A percentile compares a stretch with the other conserved stretches of the same genome.
Evolutionary conservation across 2,888 invertebrate genomes (phyloP).

Genomic region (Chirona hameri): DNA sequence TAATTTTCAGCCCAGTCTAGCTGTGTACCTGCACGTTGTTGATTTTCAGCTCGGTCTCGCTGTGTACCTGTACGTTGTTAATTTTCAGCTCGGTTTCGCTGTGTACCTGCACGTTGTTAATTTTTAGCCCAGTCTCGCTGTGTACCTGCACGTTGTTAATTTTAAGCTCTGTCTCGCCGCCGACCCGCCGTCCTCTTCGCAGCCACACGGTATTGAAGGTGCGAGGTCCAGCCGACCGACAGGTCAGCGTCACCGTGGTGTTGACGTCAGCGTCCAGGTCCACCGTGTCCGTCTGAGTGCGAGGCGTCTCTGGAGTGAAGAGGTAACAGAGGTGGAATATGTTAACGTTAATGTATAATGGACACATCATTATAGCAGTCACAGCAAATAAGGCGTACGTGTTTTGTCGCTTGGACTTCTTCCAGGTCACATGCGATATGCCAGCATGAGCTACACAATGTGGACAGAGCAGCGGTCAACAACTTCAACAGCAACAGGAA

Average conservation of each 20-base stretch:
- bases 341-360: no score
- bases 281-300: background rate
- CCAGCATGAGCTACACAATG: no score
- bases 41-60: background rate
- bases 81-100: background rate
- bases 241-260: background rate
- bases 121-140: background rate
- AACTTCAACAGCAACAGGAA: no score
- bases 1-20: no score
- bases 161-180: background rate
- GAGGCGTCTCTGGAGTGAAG: background rate
- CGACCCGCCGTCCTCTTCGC: background rate
- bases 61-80: background rate
- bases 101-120: background rate
- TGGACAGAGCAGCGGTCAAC: no score
- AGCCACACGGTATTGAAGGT: slow-evolving; percentile 4
- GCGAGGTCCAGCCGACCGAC: background rate
- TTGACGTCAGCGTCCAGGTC: background rate
- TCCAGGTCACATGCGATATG: no score
- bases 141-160: background rate
- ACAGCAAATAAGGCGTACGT: no score
- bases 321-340: no score
- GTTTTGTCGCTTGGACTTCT: no score
- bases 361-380: no score
- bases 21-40: background rate